A percentile compares a stretch with the other conserved stretches of the same genome.
Evolutionary conservation across 2,113 vertebrate genomes (phyloP).

Genomic region (Blennius ocellaris): DNA sequence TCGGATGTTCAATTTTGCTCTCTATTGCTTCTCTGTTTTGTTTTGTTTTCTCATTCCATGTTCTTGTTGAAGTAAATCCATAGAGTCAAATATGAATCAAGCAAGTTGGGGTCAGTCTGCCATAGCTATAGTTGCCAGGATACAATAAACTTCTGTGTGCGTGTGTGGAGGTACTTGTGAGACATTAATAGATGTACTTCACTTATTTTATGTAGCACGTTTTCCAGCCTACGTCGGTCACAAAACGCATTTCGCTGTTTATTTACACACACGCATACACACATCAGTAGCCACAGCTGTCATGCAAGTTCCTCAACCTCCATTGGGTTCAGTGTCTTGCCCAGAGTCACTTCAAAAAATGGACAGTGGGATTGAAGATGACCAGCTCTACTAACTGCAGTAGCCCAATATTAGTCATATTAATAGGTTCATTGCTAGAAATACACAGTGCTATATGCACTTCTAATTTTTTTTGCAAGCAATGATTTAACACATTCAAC

Average conservation of each 20-base stretch:
- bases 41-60: conserved; percentile 12
- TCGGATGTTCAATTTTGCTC: conserved; percentile 25
- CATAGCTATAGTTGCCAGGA: conserved; percentile 2
- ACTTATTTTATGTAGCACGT: too few species aligned
- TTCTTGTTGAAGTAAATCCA: conserved; percentile 27
- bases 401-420: too few species aligned
- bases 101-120: conserved; percentile 33
- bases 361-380: too few species aligned
- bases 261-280: too few species aligned
- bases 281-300: too few species aligned
- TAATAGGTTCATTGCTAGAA: conserved; percentile 44
- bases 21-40: background rate
- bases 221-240: too few species aligned
- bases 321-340: too few species aligned
- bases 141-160: conserved; percentile 45
- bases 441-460: conserved; percentile 47
- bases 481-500: conserved; percentile 54
- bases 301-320: too few species aligned
- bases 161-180: conserved; percentile 32
- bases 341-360: too few species aligned
- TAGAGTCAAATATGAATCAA: conserved; percentile 52
- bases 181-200: conserved; percentile 6
- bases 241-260: too few species aligned
- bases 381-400: too few species aligned
- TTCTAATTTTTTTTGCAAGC: conserved; percentile 41